phyloP scores from a whole-genome alignment of 2,113 vertebrate species.

The Seriola aureovittata region DNA sequence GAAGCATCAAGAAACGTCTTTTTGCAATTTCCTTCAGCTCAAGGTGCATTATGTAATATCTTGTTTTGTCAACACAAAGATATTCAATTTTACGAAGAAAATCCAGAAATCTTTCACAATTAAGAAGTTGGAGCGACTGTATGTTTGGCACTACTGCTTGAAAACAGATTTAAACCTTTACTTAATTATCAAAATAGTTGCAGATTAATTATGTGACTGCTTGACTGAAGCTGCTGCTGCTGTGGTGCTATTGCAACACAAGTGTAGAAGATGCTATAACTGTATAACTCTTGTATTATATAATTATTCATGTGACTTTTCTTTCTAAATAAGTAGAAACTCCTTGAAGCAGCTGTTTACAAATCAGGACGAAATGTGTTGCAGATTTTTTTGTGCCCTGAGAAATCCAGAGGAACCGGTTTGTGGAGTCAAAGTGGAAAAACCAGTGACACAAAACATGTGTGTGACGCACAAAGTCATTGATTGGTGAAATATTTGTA shows the following conservation, averaged over 20 bases:
- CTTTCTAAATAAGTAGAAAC: not conserved
- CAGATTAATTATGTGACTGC: not conserved
- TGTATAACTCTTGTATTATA: not conserved
- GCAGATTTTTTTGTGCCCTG: not conserved
- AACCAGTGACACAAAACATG: not conserved
- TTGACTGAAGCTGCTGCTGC: too few species aligned
- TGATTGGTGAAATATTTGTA: not conserved
- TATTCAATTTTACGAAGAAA: not conserved
- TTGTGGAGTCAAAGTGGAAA: not conserved
- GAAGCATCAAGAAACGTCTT: too few species aligned
- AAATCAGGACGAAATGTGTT: not conserved
- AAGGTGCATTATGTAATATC: too few species aligned
- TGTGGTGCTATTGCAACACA: too few species aligned
- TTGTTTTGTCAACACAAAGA: too few species aligned
- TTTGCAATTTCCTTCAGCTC: too few species aligned
- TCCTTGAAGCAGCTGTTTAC: not conserved
- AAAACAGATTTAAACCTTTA: not conserved
- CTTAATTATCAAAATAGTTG: not conserved
- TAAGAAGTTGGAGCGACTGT: not conserved
- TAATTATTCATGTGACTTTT: not conserved
- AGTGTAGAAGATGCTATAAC: too few species aligned
- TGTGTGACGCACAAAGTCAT: too few species aligned
- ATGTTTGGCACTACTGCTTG: not conserved
- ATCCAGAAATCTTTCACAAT: not conserved
- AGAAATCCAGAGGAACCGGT: constrained; percentile 30